Evolutionary conservation across 2,797 vertebrate species (phyloP).

Genomic region (Pipistrellus pygmaeus): DNA sequence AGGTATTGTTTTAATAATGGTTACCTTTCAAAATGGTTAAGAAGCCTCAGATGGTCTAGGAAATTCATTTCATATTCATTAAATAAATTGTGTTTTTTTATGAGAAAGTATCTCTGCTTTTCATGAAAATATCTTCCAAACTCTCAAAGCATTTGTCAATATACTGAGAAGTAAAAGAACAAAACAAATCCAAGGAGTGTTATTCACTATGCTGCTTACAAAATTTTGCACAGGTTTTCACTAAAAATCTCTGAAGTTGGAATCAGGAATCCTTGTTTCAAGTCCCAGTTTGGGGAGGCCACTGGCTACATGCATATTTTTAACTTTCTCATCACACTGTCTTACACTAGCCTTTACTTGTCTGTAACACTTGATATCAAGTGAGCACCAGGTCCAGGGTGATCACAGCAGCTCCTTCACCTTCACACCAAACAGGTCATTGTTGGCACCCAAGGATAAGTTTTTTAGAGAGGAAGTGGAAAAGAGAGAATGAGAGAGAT

Average conservation of each 20-base stretch:
- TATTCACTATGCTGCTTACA: neutral
- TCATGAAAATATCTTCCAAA: slow-evolving; percentile 72
- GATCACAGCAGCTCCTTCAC: neutral
- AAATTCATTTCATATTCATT: slow-evolving; percentile 70
- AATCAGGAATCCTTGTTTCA: neutral
- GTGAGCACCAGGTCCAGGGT: neutral
- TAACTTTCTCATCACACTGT: neutral
- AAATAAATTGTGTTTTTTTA: slow-evolving; percentile 45
- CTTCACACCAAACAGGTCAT: neutral
- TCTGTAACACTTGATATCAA: neutral
- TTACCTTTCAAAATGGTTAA: slow-evolving; percentile 31
- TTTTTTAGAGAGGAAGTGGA: neutral
- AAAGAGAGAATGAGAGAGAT: neutral
- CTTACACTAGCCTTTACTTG: neutral
- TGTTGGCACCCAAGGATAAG: neutral
- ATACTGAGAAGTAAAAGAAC: slow-evolving; percentile 23
- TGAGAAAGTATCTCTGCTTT: slow-evolving; percentile 56
- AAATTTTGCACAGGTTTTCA: neutral
- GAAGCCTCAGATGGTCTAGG: slow-evolving; percentile 49
- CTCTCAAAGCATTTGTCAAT: slow-evolving; percentile 42
- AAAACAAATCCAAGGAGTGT: neutral
- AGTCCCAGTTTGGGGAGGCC: neutral
- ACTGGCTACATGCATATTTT: neutral
- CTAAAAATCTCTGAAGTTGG: slow-evolving; percentile 7
- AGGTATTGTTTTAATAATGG: slow-evolving; percentile 36